A percentile compares a stretch with the other conserved stretches of the same genome.
Conservation (phyloP, 2,113 vertebrate genomes). For the Pithys albifrons region DNA sequence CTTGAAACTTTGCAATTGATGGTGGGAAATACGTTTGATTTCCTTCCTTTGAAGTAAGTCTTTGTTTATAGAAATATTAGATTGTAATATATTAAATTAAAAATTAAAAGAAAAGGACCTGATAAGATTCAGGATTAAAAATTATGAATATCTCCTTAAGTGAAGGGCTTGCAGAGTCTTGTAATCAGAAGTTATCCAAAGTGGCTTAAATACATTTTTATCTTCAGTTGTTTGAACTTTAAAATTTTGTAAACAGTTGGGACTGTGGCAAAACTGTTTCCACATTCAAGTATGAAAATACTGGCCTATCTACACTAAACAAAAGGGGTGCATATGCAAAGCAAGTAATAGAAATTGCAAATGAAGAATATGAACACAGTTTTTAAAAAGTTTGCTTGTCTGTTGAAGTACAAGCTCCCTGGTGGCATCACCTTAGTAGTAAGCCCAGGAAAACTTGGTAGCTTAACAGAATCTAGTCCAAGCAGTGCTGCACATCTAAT, state of each 20-base stretch:
- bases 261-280: neutral
- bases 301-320: neutral
- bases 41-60: neutral
- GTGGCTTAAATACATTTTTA: neutral
- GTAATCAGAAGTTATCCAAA: neutral
- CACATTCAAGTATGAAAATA: neutral
- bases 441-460: neutral
- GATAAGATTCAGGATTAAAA: neutral
- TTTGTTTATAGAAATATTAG: neutral
- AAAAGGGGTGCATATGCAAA: accelerated
- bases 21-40: neutral
- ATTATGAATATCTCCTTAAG: neutral
- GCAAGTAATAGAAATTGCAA: neutral
- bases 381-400: neutral
- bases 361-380: neutral
- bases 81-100: neutral
- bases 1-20: neutral
- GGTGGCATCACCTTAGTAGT: neutral
- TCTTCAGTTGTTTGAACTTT: neutral
- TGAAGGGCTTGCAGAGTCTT: neutral
- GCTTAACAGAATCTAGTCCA: neutral
- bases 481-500: neutral
- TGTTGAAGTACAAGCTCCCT: neutral
- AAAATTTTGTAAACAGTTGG: neutral
- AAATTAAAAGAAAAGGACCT: neutral